Evolutionary conservation across 2,113 vertebrate species (phyloP), one percentile per base, ranked within the genome.

Genomic region (Uria aalge): DNA sequence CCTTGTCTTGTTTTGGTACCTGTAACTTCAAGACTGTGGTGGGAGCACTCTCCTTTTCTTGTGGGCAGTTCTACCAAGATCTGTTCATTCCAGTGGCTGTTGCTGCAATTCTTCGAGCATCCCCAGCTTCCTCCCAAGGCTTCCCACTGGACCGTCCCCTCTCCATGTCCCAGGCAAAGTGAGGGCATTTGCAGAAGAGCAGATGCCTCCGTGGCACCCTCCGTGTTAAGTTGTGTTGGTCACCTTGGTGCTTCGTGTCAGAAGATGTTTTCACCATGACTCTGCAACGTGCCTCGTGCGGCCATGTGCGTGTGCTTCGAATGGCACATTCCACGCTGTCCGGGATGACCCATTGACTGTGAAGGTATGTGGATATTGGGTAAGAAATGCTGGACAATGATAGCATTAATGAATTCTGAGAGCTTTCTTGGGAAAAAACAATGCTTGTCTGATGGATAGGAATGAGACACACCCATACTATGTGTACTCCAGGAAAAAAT

Each of bases 181-280:
- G 3, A 34, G 55, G 59, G 8, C 5, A 0, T 41, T 10, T 9
- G 21, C 21, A 19, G 50, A 15, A 27, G 19, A 38, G 67, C 11
- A 3, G 57, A 5, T 14, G 24, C 15, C 24, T 36, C 20, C 8
- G 3, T 0, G 4, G 8, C 2, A 13, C 4, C 34, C 24, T 23
- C 11, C 34, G 19, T 14, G 5, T 24, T 23, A 4, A 6, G 21
- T 9, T 14, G 27, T 3, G 22, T 24, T 15, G 63, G 32, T 22
- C 53, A 6, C 0, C 30, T 8, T 5, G 18, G 27, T 11, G 13
- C 50, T 24, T 26, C 0, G 16, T 1, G 47, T 4, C 2, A 32
- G 68, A 8, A 21, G 24, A 5, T 2, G 21, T 32, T 32, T 45
- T n/a, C 32, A 41, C 38, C 24, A 3, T 7, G 50, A 32, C 56